Evolutionary conservation across 2,113 vertebrate genomes (phyloP), one percentile per base, ranked within the genome.

Genomic region (Ophiodon elongatus): DNA sequence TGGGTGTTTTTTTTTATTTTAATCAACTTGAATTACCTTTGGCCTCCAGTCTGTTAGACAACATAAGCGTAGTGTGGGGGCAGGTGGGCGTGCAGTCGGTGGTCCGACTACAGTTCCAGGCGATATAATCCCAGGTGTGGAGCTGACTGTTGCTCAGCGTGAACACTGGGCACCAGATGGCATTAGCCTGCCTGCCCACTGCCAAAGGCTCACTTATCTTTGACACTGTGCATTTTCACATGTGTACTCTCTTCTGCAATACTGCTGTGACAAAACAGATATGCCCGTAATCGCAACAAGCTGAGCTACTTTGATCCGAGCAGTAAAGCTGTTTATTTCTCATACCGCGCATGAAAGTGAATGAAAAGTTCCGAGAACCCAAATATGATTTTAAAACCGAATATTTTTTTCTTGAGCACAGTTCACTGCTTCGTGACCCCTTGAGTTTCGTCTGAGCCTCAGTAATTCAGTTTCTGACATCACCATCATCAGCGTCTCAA

Each of bases 141-240:
- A 67, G 74, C 83, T 86, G 90, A 84, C 67, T 66, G 86, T 43
- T 80, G 83, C 93, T 63, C 93, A 93, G 93, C 89, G 23, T 82
- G 92, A 83, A 59, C 72, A 47, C 85, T 19, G 81, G 87, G 73
- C 83, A 90, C 85, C 94, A 94, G 91, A 93, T 93, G 93, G 93
- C 85, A 78, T 62, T 23, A 50, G 67, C 52, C 39, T 33, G 57
- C 66, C 79, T 77, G 78, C 80, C 62, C 76, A 39, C 79, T 47
- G 90, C 91, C 88, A 57, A 8, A 68, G 88, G 88, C 87, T 57
- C 56, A 60, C 59, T 84, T 77, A 80, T 82, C 82, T 74, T 72
- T 52, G 57, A 84, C 73, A 41, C 82, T 82, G 89, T 84, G 77
- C 72, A 72, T 27, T 23, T 56, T 56, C 52, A 56, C 52, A 56